Percentiles rank a stretch among this genome's conserved stretches.
Evolutionary conservation across 2,113 vertebrate species (phyloP).

Genomic region (Heterotis niloticus): DNA sequence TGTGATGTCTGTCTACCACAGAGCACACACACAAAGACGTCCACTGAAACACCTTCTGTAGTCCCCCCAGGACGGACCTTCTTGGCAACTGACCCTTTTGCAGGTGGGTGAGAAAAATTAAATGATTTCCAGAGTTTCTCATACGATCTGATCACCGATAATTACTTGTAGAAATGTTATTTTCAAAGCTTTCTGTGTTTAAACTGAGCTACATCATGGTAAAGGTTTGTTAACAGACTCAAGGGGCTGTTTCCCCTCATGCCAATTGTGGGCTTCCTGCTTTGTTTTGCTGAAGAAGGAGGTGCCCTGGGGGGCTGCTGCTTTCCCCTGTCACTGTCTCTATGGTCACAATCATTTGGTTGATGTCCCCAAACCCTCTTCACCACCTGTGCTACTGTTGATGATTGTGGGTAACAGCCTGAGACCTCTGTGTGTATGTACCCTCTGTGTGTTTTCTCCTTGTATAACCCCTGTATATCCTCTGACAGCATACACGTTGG

Average conservation of each 20-base stretch:
- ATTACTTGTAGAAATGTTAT: too few species aligned
- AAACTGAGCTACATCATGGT: too few species aligned
- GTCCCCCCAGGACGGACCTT: constrained; percentile 73
- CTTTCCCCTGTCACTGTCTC: too few species aligned
- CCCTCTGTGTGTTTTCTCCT: background rate
- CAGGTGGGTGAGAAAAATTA: constrained; percentile 56
- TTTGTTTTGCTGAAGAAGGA: too few species aligned
- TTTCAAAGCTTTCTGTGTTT: too few species aligned
- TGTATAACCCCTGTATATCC: background rate
- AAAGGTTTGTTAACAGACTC: too few species aligned
- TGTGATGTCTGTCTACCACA: background rate
- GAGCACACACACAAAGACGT: constrained; percentile 29
- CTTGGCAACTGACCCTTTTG: constrained; percentile 76
- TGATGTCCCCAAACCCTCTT: constrained; percentile 10
- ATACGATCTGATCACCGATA: background rate
- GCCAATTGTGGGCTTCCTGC: too few species aligned
- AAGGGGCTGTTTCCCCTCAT: too few species aligned
- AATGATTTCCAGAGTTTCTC: background rate
- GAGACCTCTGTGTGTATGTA: background rate
- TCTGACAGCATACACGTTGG: constrained; percentile 66
- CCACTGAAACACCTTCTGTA: constrained; percentile 69
- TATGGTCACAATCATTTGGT: too few species aligned
- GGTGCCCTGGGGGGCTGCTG: too few species aligned
- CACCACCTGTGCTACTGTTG: background rate
- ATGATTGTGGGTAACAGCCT: constrained; percentile 2